Evolutionary conservation across 1,140 invertebrate species (phyloP).

Genomic region (Brachionus paranguensis): DNA sequence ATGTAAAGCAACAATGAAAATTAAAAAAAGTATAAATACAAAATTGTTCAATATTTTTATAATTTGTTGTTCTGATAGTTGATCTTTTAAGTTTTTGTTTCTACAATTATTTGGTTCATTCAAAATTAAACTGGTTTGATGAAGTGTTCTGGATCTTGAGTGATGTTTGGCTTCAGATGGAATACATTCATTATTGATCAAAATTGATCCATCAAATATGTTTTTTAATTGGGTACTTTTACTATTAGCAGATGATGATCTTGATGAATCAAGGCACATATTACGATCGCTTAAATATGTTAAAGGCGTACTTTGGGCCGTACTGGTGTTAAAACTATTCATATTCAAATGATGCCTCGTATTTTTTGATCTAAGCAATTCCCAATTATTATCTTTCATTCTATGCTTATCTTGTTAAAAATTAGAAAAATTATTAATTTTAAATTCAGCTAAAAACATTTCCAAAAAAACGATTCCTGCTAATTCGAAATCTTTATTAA

Average conservation of each 20-base stretch:
- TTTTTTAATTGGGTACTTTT: constrained; percentile 4
- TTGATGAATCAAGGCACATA: neutral
- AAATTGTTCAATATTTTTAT: constrained; percentile 32
- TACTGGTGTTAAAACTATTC: neutral
- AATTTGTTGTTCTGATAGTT: neutral
- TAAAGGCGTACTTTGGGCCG: neutral
- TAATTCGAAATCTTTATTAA: no score
- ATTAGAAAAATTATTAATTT: neutral
- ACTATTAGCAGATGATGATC: neutral
- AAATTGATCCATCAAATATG: neutral
- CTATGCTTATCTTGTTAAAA: neutral
- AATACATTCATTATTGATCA: neutral
- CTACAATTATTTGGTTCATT: neutral
- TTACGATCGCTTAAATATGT: neutral
- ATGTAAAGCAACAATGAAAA: constrained; percentile 6
- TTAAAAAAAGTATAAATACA: constrained; percentile 34
- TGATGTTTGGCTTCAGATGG: neutral
- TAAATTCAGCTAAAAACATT: neutral
- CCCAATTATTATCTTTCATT: neutral
- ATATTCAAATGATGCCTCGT: neutral
- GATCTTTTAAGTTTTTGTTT: neutral
- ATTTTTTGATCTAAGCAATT: neutral
- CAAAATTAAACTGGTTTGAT: neutral
- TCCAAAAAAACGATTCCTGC: neutral
- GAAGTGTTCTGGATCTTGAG: neutral